Evolutionary conservation across 2,797 vertebrate species (phyloP).

Genomic region (Sternarchorhynchus goeldii): DNA sequence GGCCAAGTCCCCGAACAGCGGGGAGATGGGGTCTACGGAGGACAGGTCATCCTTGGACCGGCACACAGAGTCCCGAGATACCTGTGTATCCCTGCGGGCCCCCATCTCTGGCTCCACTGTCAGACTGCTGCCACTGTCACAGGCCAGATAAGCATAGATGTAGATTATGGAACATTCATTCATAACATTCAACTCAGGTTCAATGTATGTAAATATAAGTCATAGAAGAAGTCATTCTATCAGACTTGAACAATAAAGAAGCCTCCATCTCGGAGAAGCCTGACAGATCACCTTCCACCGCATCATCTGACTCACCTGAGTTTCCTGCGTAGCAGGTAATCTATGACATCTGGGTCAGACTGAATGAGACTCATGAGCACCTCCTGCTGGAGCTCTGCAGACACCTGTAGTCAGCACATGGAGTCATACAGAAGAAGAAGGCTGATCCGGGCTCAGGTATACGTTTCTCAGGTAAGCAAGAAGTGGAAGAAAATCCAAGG

Average conservation of each 20-base stretch:
- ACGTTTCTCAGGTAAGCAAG: too few relatives aligned
- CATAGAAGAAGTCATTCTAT: not conserved
- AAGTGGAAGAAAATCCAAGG: not conserved
- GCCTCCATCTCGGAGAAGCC: not conserved
- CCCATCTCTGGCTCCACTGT: constrained; percentile 58
- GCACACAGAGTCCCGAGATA: constrained; percentile 71
- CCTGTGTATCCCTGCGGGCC: constrained; percentile 68
- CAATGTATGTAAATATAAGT: not conserved
- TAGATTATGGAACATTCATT: not conserved
- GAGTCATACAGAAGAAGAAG: not conserved
- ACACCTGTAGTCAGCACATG: constrained; percentile 73
- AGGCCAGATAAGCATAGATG: not conserved
- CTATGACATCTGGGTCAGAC: constrained; percentile 89
- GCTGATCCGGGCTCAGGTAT: not conserved
- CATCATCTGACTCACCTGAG: constrained; percentile 60
- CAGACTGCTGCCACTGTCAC: constrained; percentile 62
- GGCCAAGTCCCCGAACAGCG: constrained; percentile 65
- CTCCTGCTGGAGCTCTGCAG: constrained; percentile 83
- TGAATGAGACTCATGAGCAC: constrained; percentile 90
- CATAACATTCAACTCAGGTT: too few relatives aligned
- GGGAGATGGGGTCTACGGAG: constrained; percentile 66
- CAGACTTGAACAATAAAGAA: not conserved
- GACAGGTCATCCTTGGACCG: constrained; percentile 73
- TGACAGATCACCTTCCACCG: not conserved
- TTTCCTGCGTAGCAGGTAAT: constrained; percentile 89